Percentiles rank a stretch among this genome's conserved stretches.
These are phyloP conservation scores for Tragelaphus oryx DNA, from an alignment of 2,797 vertebrate species.

Conservation along the genomic window DNA sequence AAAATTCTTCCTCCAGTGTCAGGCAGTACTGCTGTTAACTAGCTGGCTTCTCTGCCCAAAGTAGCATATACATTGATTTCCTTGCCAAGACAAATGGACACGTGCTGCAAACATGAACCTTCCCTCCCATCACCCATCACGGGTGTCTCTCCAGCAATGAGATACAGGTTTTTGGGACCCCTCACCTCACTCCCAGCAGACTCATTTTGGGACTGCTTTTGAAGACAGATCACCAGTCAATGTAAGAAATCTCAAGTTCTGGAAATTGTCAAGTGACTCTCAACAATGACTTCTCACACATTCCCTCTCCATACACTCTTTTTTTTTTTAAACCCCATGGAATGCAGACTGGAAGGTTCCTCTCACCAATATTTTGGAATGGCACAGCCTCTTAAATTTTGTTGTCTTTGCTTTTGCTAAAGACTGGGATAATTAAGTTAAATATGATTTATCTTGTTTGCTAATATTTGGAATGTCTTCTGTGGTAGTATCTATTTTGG, in stretches of 20 bases:
- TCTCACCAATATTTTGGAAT: neutral
- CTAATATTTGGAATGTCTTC: neutral
- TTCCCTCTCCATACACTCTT: neutral
- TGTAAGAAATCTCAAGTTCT: neutral
- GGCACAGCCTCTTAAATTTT: neutral
- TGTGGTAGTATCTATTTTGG: neutral
- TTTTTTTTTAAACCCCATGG: neutral
- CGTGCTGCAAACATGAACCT: neutral
- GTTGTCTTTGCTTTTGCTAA: conserved; percentile 28
- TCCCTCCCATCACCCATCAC: neutral
- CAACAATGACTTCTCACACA: neutral
- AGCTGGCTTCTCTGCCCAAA: neutral
- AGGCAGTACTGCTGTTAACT: neutral
- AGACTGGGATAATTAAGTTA: neutral
- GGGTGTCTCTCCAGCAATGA: neutral
- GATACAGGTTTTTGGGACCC: neutral
- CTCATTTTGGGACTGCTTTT: neutral
- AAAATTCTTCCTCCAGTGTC: neutral
- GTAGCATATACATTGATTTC: neutral
- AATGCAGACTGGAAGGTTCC: neutral
- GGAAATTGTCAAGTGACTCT: neutral
- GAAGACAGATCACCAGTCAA: neutral
- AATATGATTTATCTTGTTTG: conserved; percentile 3
- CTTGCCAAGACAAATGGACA: neutral
- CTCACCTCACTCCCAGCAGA: neutral